These are phyloP conservation scores for Enhydra lutris DNA, from an alignment of 2,113 vertebrate genomes.

Conservation along the genomic window DNA sequence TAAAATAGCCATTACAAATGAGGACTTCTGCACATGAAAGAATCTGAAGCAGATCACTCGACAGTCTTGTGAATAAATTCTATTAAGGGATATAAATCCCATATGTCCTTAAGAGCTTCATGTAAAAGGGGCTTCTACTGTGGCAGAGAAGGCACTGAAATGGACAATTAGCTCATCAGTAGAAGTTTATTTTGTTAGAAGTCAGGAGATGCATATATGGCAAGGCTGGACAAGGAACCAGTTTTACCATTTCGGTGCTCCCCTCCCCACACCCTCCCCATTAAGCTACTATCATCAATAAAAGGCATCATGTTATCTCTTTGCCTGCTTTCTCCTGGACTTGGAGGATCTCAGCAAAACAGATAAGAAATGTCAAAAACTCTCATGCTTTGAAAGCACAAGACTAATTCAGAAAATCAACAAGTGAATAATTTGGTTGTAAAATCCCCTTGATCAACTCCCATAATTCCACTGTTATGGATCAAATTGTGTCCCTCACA, in stretches of 20 bases:
- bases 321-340: not conserved
- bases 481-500: not conserved
- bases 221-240: constrained; percentile 22
- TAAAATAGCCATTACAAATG: not conserved
- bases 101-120: not conserved
- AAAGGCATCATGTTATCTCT: not conserved
- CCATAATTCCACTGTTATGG: not conserved
- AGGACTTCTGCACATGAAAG: not conserved
- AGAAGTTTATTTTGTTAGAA: constrained; percentile 38
- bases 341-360: constrained; percentile 18
- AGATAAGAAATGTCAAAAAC: constrained; percentile 14
- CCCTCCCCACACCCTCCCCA: not conserved
- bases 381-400: not conserved
- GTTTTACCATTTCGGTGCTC: not conserved
- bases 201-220: constrained; percentile 51
- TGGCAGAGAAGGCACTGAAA: constrained; percentile 58
- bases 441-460: not conserved
- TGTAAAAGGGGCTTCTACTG: not conserved
- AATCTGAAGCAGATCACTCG: not conserved
- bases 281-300: not conserved
- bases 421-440: not conserved
- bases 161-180: constrained; percentile 25
- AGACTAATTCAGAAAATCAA: constrained; percentile 3
- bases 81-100: constrained; percentile 19
- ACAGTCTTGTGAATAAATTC: not conserved